Conservation (phyloP, 2,797 vertebrate species). For the Lagodon rhomboides region DNA sequence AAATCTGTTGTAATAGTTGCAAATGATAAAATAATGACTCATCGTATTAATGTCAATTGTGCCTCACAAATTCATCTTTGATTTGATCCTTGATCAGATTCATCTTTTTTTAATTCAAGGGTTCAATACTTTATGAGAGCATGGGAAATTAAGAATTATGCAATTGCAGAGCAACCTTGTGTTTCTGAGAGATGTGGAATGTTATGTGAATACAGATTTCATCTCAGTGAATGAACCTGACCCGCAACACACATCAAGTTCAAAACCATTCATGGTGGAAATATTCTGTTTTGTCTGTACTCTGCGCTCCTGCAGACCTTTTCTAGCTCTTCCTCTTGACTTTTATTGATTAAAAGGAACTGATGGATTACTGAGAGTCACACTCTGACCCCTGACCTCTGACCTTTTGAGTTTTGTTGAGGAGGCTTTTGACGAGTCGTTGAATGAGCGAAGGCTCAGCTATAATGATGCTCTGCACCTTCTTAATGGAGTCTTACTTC, state of each 20-base stretch:
- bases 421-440: slow-evolving; percentile 32
- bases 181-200: slow-evolving; percentile 13
- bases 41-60: slow-evolving; percentile 7
- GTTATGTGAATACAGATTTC: slow-evolving; percentile 26
- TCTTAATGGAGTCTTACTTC: slow-evolving; percentile 44
- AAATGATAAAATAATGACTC: slow-evolving; percentile 3
- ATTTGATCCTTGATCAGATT: not conserved
- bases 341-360: slow-evolving; percentile 58
- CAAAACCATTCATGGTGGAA: slow-evolving; percentile 27
- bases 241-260: slow-evolving; percentile 40
- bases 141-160: slow-evolving; percentile 14
- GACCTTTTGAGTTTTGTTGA: slow-evolving; percentile 33
- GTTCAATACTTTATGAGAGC: not conserved
- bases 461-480: slow-evolving; percentile 43
- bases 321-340: slow-evolving; percentile 31
- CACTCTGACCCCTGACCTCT: slow-evolving; percentile 59
- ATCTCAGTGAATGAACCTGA: slow-evolving; percentile 31
- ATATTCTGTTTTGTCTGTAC: slow-evolving; percentile 1
- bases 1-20: slow-evolving; percentile 8
- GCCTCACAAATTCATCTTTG: not conserved
- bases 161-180: not conserved
- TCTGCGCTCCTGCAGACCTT: slow-evolving; percentile 32
- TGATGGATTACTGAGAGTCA: slow-evolving; percentile 63
- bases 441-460: slow-evolving; percentile 39
- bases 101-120: not conserved